Evolutionary conservation across 2,888 invertebrate genomes (phyloP).

Genomic region (Cosmorhoe ocellata): DNA sequence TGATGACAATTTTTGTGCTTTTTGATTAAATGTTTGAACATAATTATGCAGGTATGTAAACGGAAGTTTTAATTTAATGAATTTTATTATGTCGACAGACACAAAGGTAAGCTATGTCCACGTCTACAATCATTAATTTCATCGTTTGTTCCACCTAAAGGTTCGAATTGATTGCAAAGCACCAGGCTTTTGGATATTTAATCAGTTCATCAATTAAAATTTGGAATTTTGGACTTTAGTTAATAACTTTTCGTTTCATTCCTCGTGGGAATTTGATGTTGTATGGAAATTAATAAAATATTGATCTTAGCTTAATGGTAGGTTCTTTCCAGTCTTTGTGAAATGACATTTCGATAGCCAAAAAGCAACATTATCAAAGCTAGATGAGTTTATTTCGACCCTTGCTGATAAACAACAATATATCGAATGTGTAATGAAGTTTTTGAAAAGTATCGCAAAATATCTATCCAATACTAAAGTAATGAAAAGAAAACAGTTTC

Average conservation of each 20-base stretch:
- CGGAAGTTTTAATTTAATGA: too few relatives aligned
- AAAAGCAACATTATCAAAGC: slow-evolving; percentile 34
- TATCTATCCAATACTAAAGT: slow-evolving; percentile 2
- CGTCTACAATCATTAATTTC: slow-evolving; percentile 19
- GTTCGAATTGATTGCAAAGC: slow-evolving; percentile 56
- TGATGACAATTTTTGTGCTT: slow-evolving; percentile 20
- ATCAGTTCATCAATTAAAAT: slow-evolving; percentile 32
- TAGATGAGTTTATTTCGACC: slow-evolving; percentile 27
- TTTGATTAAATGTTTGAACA: too few relatives aligned
- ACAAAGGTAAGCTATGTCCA: slow-evolving; percentile 10
- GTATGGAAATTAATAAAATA: slow-evolving; percentile 60
- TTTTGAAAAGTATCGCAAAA: slow-evolving; percentile 7
- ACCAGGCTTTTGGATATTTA: slow-evolving; percentile 80
- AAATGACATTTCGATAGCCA: slow-evolving; percentile 28
- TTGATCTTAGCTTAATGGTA: slow-evolving; percentile 72
- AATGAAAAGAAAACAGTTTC: slow-evolving; percentile 8
- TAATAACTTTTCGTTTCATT: slow-evolving; percentile 81
- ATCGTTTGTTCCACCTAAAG: slow-evolving; percentile 44
- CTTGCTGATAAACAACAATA: slow-evolving; percentile 28
- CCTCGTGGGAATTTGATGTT: slow-evolving; percentile 77
- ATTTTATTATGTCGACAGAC: too few relatives aligned
- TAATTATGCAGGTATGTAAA: too few relatives aligned
- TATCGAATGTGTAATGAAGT: slow-evolving; percentile 19
- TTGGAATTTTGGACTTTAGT: slow-evolving; percentile 56
- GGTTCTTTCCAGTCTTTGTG: slow-evolving; percentile 65